Conservation (phyloP, 1,140 invertebrate genomes). For the Melipona quadrifasciata region DNA sequence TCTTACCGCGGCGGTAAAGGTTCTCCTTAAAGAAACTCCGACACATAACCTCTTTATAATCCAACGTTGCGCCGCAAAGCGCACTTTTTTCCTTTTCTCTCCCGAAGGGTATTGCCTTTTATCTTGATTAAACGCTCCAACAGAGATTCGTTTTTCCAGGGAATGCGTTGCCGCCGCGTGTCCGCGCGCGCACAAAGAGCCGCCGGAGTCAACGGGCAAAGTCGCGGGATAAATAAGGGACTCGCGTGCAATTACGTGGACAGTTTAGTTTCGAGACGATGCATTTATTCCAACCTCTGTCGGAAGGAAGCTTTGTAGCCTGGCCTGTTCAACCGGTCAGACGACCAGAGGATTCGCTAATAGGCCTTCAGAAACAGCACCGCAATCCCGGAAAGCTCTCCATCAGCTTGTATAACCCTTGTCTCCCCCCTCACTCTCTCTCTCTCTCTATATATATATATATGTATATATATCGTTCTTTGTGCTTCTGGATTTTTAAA, state of each 20-base stretch:
- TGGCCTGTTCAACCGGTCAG: slow-evolving; percentile 32
- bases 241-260: slow-evolving; percentile 57
- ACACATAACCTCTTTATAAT: neutral
- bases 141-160: slow-evolving; percentile 30
- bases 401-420: slow-evolving; percentile 16
- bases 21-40: neutral
- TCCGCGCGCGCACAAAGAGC: neutral
- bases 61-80: neutral
- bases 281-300: slow-evolving; percentile 50
- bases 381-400: slow-evolving; percentile 36
- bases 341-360: slow-evolving; percentile 56
- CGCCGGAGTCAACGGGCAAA: neutral
- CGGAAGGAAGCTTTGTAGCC: slow-evolving; percentile 47
- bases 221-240: slow-evolving; percentile 50
- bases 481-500: slow-evolving; percentile 23
- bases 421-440: neutral
- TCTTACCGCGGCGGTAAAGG: too few relatives aligned
- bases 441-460: too few relatives aligned
- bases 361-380: slow-evolving; percentile 60
- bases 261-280: slow-evolving; percentile 57
- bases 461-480: too few relatives aligned
- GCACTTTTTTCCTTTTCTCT: slow-evolving; percentile 1
- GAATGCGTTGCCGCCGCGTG: neutral
- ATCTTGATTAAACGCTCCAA: slow-evolving; percentile 44
- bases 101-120: slow-evolving; percentile 20